Evolutionary conservation across 2,888 invertebrate genomes (phyloP), one percentile per base, ranked within the genome.

Genomic region (Steinernema hermaphroditum): DNA sequence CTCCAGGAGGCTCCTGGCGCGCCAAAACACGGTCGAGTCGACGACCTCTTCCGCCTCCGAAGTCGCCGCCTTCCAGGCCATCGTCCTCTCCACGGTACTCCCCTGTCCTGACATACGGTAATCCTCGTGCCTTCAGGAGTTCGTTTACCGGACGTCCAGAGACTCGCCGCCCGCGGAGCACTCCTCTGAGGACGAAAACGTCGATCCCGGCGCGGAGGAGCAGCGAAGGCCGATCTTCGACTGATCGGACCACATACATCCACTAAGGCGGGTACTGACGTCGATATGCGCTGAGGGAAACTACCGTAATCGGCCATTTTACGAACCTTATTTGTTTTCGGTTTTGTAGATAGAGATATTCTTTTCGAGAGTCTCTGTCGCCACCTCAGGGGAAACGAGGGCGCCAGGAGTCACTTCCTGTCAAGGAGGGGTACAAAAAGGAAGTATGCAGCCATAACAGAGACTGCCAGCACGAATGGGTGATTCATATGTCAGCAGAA

Each of bases 11-110:
- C 70, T 54, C 19, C 70, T 77, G 49, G 49, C 69, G 27, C 62
- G 76, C 14, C 76, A 77, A 19, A 78, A 76, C 19, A 54, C 72
- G 9, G 70, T 77, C 27, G 50, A 29, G 62, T 44, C 34, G 49
- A 32, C 32, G 32, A 62, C 62, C 16, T 62, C 62, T 32, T 62
- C 62, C 1, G 62, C 32, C 32, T 62, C 62, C 14, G 62, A 62
- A 16, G 19, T 62, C 32, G 62, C 62, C 16, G 62, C 27, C 29
- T 9, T 62, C 62, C 62, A 62, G n/a, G 62, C 62, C 19, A 24
- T 24, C 22, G 24, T 50, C 22, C 24, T 50, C 22, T 50, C 50
- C 19, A 50, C 50, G 50, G 50, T 50, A 50, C 50, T 24, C 9
- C 24, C 19, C 9, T 50, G 2, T 22, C 1, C 37, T 37, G 37